Percentiles rank a stretch among this genome's conserved stretches.
phyloP scores from a whole-genome alignment of 2,797 vertebrate species.

The Phrynocephalus forsythii region DNA sequence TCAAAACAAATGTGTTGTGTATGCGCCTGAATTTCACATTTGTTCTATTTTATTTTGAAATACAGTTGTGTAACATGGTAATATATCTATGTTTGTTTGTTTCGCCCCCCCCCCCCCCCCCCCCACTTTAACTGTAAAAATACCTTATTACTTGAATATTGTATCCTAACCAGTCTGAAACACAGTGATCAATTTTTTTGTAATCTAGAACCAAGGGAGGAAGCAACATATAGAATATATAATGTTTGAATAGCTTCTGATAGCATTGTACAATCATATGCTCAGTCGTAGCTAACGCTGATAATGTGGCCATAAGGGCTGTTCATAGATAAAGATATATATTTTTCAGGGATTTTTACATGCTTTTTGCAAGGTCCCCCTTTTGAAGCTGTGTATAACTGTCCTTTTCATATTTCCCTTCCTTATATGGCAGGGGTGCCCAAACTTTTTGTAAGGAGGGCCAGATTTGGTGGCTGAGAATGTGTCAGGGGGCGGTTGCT shows the following conservation, averaged over 20 bases:
- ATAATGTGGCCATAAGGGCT: slow-evolving; percentile 56
- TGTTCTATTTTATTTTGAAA: slow-evolving; percentile 83
- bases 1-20: slow-evolving; percentile 80
- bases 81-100: slow-evolving; percentile 54
- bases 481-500: too few species aligned
- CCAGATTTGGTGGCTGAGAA: too few species aligned
- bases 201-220: slow-evolving; percentile 64
- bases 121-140: slow-evolving; percentile 69
- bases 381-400: background rate
- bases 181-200: slow-evolving; percentile 65
- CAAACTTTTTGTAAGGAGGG: too few species aligned
- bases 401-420: background rate
- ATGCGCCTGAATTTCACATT: slow-evolving; percentile 79
- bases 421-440: too few species aligned
- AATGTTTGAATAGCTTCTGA: slow-evolving; percentile 60
- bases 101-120: background rate
- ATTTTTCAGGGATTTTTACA: slow-evolving; percentile 4
- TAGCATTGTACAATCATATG: slow-evolving; percentile 61
- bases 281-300: slow-evolving; percentile 60
- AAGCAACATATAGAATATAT: slow-evolving; percentile 34
- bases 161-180: slow-evolving; percentile 75
- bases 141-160: slow-evolving; percentile 83
- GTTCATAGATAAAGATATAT: slow-evolving; percentile 2
- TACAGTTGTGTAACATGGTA: slow-evolving; percentile 79
- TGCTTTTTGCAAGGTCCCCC: background rate